phyloP scores from a whole-genome alignment of 2,113 vertebrate genomes.

The Clarias gariepinus region DNA sequence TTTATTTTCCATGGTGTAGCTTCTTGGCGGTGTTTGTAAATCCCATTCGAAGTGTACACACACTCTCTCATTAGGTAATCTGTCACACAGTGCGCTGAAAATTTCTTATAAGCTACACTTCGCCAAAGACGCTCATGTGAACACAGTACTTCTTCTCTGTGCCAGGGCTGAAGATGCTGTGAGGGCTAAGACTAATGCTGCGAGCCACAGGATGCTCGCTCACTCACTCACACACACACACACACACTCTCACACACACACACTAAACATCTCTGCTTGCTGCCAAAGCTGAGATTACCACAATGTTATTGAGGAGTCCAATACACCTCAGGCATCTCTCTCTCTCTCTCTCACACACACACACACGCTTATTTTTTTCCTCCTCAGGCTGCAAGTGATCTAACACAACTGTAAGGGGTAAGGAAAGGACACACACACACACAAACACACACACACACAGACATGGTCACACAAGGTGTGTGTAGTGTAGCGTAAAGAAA shows the following conservation, averaged over 20 bases:
- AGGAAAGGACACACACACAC: slow-evolving; percentile 15
- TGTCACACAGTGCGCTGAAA: slow-evolving; percentile 19
- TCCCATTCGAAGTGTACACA: slow-evolving; percentile 24
- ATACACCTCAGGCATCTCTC: slow-evolving; percentile 32
- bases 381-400: slow-evolving; percentile 12
- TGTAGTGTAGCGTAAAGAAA: slow-evolving; percentile 39
- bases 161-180: slow-evolving; percentile 46
- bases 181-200: slow-evolving; percentile 33
- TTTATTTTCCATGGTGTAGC: background rate
- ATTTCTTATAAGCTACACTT: slow-evolving; percentile 22
- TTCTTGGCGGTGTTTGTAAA: background rate
- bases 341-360: background rate
- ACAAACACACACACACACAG: slow-evolving; percentile 12
- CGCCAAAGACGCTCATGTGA: slow-evolving; percentile 29
- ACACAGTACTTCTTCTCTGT: slow-evolving; percentile 9
- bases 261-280: slow-evolving; percentile 27
- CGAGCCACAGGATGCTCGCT: slow-evolving; percentile 27
- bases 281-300: slow-evolving; percentile 48
- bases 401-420: slow-evolving; percentile 34
- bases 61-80: slow-evolving; percentile 29
- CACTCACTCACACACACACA: slow-evolving; percentile 7
- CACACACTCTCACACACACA: slow-evolving; percentile 16
- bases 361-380: background rate
- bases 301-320: slow-evolving; percentile 42
- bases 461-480: slow-evolving; percentile 19